A percentile compares a stretch with the other conserved stretches of the same genome.
phyloP scores from a whole-genome alignment of 2,797 vertebrate genomes.

The Antennarius maculatus region DNA sequence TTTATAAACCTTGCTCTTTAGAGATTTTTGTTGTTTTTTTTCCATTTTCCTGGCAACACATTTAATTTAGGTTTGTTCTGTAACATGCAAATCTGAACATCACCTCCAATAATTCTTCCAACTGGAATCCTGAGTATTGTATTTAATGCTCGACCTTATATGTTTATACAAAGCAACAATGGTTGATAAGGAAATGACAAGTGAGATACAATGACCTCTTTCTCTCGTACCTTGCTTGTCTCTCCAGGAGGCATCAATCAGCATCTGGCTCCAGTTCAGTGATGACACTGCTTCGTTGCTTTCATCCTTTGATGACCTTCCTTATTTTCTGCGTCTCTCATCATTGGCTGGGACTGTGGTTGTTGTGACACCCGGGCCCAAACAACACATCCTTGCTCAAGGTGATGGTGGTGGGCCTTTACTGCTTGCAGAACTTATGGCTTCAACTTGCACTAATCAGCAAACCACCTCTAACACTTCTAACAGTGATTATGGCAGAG shows the following conservation, averaged over 20 bases:
- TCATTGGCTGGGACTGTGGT: constrained; percentile 79
- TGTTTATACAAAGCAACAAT: no score
- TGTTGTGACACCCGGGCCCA: constrained; percentile 55
- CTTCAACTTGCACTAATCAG: constrained; percentile 62
- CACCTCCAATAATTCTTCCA: no score
- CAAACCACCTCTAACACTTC: constrained; percentile 52
- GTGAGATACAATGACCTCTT: not conserved
- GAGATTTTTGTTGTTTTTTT: no score
- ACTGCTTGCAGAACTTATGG: constrained; percentile 75
- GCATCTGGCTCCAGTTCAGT: constrained; percentile 81
- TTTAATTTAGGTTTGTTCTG: no score
- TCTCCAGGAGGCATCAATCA: constrained; percentile 78
- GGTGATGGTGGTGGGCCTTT: constrained; percentile 81
- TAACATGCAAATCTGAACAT: no score
- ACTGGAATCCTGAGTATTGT: no score
- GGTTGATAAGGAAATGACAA: no score
- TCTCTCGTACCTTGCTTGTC: constrained; percentile 1
- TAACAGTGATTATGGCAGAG: constrained; percentile 27
- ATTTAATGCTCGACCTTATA: no score
- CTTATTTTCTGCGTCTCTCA: constrained; percentile 68
- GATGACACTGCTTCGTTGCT: constrained; percentile 75
- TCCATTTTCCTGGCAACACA: no score
- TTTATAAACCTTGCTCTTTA: no score
- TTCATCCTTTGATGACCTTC: constrained; percentile 66
- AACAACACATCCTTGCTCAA: constrained; percentile 71